Evolutionary conservation across 53 echinoderm and acorn worm species (phyloP).

Genomic region (Mesocentrotus franciscanus): DNA sequence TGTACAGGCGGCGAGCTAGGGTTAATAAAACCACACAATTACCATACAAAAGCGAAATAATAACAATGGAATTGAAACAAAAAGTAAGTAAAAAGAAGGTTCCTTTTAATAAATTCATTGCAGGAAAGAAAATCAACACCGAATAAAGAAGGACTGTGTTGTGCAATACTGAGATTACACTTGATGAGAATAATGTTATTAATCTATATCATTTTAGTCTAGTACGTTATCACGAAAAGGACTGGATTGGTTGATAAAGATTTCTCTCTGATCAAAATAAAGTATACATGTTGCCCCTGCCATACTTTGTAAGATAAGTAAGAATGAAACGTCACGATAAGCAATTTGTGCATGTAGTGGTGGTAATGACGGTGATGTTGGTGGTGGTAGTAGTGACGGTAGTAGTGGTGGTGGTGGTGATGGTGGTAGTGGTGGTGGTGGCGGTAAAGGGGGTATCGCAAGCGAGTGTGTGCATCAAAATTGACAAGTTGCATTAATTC

Average conservation of each 20-base stretch:
- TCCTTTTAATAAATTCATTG: not conserved
- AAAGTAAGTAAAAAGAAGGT: not conserved
- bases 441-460: too few relatives aligned
- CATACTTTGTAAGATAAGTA: too few relatives aligned
- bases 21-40: constrained; percentile 35
- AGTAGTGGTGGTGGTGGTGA: too few relatives aligned
- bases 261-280: too few relatives aligned
- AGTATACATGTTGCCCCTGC: too few relatives aligned
- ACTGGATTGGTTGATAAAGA: too few relatives aligned
- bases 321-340: too few relatives aligned
- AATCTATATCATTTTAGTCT: too few relatives aligned
- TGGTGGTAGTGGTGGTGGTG: not conserved
- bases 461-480: too few relatives aligned
- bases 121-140: not conserved
- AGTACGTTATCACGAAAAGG: too few relatives aligned
- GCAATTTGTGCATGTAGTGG: not conserved
- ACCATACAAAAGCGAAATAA: constrained; percentile 42
- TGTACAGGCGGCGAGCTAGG: not conserved
- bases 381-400: not conserved
- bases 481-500: too few relatives aligned
- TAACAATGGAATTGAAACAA: constrained; percentile 29
- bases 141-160: not conserved
- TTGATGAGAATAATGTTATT: too few relatives aligned
- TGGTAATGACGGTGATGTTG: not conserved
- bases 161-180: not conserved